Percentiles rank a stretch among this genome's conserved stretches.
phyloP scores from a whole-genome alignment of 2,888 invertebrate genomes.

The Cheilosia variabilis region DNA sequence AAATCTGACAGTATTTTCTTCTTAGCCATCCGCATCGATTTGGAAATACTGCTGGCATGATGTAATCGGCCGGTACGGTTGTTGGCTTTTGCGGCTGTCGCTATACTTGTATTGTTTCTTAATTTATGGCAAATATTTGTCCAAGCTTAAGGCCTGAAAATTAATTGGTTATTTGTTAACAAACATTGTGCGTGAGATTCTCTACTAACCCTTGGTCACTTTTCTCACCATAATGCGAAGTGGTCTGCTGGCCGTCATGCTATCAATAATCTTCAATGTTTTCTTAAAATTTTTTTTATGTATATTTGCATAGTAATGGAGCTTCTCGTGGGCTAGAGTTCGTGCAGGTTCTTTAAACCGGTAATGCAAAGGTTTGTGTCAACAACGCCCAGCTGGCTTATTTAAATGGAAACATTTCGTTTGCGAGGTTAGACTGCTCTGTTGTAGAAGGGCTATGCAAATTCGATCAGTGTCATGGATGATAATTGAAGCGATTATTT shows the following conservation, averaged over 20 bases:
- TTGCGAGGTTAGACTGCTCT: conserved; percentile 24
- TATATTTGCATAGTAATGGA: conserved; percentile 49
- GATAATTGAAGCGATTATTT: background rate
- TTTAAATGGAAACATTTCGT: conserved; percentile 34
- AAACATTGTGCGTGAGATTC: conserved; percentile 26
- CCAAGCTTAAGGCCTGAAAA: conserved; percentile 59
- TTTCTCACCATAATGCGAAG: conserved; percentile 66
- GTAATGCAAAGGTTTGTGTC: conserved; percentile 51
- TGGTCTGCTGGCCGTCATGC: conserved; percentile 22
- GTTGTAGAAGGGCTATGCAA: conserved; percentile 51
- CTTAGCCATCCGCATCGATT: conserved; percentile 31
- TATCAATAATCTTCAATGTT: conserved; percentile 17
- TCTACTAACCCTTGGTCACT: conserved; percentile 44
- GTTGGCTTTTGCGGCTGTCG: conserved; percentile 44
- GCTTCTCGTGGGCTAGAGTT: background rate
- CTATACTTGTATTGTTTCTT: conserved; percentile 54
- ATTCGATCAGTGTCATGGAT: conserved; percentile 37
- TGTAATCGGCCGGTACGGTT: conserved; percentile 64
- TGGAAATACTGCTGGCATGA: conserved; percentile 36
- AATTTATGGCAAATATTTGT: conserved; percentile 71
- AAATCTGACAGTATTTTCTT: conserved; percentile 15
- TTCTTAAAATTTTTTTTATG: conserved; percentile 16
- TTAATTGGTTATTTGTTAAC: conserved; percentile 60
- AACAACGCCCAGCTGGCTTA: conserved; percentile 20
- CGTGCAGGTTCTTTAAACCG: conserved; percentile 58